Evolutionary conservation across 1,140 invertebrate genomes (phyloP).

Genomic region (Nasonia longicornis): DNA sequence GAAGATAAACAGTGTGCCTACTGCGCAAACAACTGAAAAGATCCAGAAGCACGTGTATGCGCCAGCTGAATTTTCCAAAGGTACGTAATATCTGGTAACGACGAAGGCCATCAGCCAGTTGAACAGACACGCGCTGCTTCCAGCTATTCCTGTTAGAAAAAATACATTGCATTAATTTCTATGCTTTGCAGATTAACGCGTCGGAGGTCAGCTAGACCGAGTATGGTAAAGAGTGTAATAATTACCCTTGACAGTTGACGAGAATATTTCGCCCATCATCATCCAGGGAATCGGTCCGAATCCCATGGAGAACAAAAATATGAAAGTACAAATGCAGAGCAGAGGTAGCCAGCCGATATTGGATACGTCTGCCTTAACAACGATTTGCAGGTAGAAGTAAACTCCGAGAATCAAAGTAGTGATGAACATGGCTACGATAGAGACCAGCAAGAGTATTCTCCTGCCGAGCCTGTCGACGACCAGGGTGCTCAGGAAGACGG

Average conservation of each 20-base stretch:
- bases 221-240: not conserved
- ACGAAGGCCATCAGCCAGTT: conserved; percentile 87
- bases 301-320: conserved; percentile 82
- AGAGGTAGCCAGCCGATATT: conserved; percentile 80
- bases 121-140: conserved; percentile 78
- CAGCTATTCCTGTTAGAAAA: conserved; percentile 82
- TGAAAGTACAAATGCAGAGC: conserved; percentile 79
- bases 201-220: not conserved
- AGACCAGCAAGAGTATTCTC: conserved; percentile 77
- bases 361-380: conserved; percentile 66
- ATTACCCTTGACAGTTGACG: conserved; percentile 44
- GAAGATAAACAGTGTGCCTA: conserved; percentile 82
- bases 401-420: conserved; percentile 73
- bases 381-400: conserved; percentile 74
- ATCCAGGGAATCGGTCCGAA: conserved; percentile 86
- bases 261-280: conserved; percentile 81
- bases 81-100: conserved; percentile 82
- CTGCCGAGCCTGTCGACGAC: conserved; percentile 85
- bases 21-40: conserved; percentile 78
- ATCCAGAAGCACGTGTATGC: conserved; percentile 82
- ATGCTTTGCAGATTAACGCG: not conserved
- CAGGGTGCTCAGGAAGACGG: conserved; percentile 77
- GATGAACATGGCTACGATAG: conserved; percentile 74
- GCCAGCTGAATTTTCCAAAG: conserved; percentile 72
- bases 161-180: conserved; percentile 7